These are phyloP conservation scores for Cyclopterus lumpus DNA, from an alignment of 2,797 vertebrate species.

Conservation along the genomic window DNA sequence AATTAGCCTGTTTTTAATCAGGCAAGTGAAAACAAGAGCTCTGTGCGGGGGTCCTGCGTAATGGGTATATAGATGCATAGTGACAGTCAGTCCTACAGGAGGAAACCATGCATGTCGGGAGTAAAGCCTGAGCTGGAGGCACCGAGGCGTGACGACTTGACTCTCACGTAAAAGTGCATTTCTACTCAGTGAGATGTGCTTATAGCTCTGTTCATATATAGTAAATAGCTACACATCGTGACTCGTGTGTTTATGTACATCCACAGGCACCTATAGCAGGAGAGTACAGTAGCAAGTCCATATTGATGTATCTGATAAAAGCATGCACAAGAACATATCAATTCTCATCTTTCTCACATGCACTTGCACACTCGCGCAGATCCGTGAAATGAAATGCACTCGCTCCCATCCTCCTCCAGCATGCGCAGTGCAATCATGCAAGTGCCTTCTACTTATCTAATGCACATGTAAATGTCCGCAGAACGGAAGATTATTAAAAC, in stretches of 20 bases:
- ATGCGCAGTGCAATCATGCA: slow-evolving; percentile 25
- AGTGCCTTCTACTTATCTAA: slow-evolving; percentile 22
- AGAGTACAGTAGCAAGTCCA: background rate
- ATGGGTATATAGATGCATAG: slow-evolving; percentile 73
- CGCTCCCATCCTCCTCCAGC: slow-evolving; percentile 11
- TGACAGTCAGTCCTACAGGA: slow-evolving; percentile 75
- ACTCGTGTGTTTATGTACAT: slow-evolving; percentile 15
- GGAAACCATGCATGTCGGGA: slow-evolving; percentile 61
- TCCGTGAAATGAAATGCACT: slow-evolving; percentile 37
- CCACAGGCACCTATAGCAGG: slow-evolving; percentile 12
- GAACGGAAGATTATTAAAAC: slow-evolving; percentile 18
- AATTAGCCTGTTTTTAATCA: slow-evolving; percentile 71
- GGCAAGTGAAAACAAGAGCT: slow-evolving; percentile 51
- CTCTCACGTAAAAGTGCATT: slow-evolving; percentile 61
- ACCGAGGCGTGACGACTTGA: slow-evolving; percentile 53
- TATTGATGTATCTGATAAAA: slow-evolving; percentile 9
- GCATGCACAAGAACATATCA: background rate
- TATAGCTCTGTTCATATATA: slow-evolving; percentile 6
- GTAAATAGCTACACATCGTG: slow-evolving; percentile 19
- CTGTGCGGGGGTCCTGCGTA: slow-evolving; percentile 55
- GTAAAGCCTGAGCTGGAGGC: slow-evolving; percentile 59
- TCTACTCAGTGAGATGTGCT: slow-evolving; percentile 37
- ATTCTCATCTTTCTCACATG: background rate
- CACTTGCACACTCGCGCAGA: slow-evolving; percentile 5
- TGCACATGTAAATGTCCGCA: slow-evolving; percentile 29